phyloP scores from a whole-genome alignment of 2,888 invertebrate species.

The Hypolimnas misippus region DNA sequence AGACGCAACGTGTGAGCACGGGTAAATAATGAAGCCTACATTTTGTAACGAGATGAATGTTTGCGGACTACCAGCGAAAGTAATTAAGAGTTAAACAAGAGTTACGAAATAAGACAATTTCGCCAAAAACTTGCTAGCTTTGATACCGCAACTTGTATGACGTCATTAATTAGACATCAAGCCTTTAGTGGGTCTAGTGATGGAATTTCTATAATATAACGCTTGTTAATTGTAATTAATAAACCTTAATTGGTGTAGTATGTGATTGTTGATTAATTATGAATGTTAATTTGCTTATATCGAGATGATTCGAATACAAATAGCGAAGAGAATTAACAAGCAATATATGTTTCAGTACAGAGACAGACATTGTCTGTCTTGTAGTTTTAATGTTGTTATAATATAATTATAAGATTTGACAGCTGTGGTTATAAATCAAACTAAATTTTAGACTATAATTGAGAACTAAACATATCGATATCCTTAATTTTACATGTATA shows the following conservation, averaged over 20 bases:
- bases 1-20: conserved; percentile 69
- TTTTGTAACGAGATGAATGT: conserved; percentile 75
- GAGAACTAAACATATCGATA: too few relatives aligned
- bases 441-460: too few relatives aligned
- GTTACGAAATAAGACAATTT: conserved; percentile 66
- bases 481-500: too few relatives aligned
- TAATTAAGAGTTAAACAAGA: conserved; percentile 79
- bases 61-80: conserved; percentile 77
- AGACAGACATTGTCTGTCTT: too few relatives aligned
- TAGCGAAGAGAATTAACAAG: too few relatives aligned
- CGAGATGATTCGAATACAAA: neutral
- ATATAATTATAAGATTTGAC: too few relatives aligned
- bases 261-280: conserved; percentile 18
- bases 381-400: too few relatives aligned
- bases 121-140: conserved; percentile 52
- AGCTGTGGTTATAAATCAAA: too few relatives aligned
- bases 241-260: conserved; percentile 20
- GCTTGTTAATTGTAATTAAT: conserved; percentile 24
- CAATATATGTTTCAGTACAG: too few relatives aligned
- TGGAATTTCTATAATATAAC: conserved; percentile 18
- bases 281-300: conserved; percentile 16
- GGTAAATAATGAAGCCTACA: conserved; percentile 79
- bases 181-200: conserved; percentile 35
- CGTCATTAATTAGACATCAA: conserved; percentile 28
- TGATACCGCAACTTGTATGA: conserved; percentile 45